These are phyloP conservation scores for Molossus alvarezi DNA, from an alignment of 2,797 vertebrate genomes.

Conservation along the genomic window DNA sequence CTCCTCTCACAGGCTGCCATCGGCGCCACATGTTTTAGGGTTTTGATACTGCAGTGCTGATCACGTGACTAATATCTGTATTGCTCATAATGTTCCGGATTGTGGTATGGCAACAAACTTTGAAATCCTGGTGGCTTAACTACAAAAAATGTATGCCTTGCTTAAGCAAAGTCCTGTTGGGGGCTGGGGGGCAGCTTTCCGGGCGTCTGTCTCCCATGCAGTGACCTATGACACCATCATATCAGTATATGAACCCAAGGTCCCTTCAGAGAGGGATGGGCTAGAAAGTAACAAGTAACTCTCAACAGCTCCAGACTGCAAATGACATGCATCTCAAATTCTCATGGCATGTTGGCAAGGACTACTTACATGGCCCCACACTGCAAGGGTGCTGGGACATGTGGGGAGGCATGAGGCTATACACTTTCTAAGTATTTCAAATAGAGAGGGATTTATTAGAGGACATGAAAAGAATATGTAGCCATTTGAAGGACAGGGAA, in stretches of 20 bases:
- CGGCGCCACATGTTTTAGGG: not conserved
- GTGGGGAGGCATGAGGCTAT: not conserved
- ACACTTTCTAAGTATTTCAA: not conserved
- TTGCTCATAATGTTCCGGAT: not conserved
- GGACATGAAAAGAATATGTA: not conserved
- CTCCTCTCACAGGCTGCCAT: not conserved
- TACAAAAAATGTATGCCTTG: not conserved
- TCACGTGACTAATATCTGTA: not conserved
- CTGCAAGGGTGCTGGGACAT: not conserved
- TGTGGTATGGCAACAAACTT: not conserved
- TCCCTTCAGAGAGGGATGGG: not conserved
- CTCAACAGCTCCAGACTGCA: not conserved
- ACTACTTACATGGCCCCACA: not conserved
- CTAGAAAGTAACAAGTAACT: not conserved
- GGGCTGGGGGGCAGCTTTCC: not conserved
- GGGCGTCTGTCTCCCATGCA: not conserved
- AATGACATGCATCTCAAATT: not conserved
- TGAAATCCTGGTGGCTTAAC: constrained; percentile 10
- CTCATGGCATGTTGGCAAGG: not conserved
- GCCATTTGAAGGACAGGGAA: not conserved
- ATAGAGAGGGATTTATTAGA: not conserved
- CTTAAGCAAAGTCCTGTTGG: not conserved
- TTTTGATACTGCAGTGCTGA: not conserved
- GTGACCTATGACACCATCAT: not conserved
- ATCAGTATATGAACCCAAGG: not conserved